Evolutionary conservation across 2,888 invertebrate species (phyloP).

Genomic region (Acleris emargana): DNA sequence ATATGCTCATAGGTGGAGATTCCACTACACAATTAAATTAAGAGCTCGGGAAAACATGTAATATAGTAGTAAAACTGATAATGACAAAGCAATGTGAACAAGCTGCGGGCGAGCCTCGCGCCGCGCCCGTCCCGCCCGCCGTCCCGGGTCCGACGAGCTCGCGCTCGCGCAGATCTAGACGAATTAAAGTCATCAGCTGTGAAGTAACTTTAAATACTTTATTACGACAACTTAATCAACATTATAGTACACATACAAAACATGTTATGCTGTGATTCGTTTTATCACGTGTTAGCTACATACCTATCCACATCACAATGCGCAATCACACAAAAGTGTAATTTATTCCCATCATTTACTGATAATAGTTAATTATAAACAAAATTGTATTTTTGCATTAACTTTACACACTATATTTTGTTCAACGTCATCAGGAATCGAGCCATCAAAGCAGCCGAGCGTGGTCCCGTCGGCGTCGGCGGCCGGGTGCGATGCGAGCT

Average conservation of each 20-base stretch:
- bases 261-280: slow-evolving; percentile 81
- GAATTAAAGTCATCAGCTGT: slow-evolving; percentile 76
- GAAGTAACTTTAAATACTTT: slow-evolving; percentile 83
- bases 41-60: slow-evolving; percentile 41
- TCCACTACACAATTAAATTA: slow-evolving; percentile 50
- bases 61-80: slow-evolving; percentile 19
- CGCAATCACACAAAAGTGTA: slow-evolving; percentile 72
- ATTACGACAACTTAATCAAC: slow-evolving; percentile 83
- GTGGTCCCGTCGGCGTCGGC: slow-evolving; percentile 33
- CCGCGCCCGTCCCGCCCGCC: slow-evolving; percentile 16
- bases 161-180: slow-evolving; percentile 50
- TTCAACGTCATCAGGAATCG: slow-evolving; percentile 76
- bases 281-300: slow-evolving; percentile 79
- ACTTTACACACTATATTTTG: slow-evolving; percentile 81
- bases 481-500: slow-evolving; percentile 51
- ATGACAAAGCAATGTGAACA: slow-evolving; percentile 72
- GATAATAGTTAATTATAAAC: slow-evolving; percentile 61
- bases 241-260: slow-evolving; percentile 83
- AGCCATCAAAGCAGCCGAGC: slow-evolving; percentile 63
- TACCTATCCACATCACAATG: slow-evolving; percentile 82
- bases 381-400: slow-evolving; percentile 76
- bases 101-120: slow-evolving; percentile 45
- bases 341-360: slow-evolving; percentile 60
- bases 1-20: slow-evolving; percentile 62
- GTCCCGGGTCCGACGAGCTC: background rate